Conservation (phyloP, 2,888 invertebrate genomes). For the Dusona sp. region DNA sequence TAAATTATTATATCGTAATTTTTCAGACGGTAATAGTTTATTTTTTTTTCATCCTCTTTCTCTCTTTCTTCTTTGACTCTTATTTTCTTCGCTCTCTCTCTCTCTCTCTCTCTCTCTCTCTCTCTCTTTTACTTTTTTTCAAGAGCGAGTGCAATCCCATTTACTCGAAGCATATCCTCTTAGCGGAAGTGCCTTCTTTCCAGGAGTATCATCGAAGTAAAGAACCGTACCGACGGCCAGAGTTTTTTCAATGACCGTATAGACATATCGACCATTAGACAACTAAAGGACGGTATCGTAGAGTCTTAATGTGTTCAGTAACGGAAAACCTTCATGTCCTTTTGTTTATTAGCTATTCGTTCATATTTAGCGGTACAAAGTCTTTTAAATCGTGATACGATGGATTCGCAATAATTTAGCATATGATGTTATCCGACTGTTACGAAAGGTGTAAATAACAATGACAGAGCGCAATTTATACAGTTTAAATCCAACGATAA, state of each 20-base stretch:
- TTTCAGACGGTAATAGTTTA: conserved; percentile 46
- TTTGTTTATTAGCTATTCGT: not conserved
- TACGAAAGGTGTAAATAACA: not conserved
- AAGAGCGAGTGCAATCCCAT: conserved; percentile 58
- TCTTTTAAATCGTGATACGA: not conserved
- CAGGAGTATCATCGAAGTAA: conserved; percentile 63
- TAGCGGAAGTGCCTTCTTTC: conserved; percentile 59
- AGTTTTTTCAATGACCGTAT: conserved; percentile 25
- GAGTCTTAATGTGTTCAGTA: not conserved
- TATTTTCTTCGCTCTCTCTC: not conserved
- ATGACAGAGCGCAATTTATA: not conserved
- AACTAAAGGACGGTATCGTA: not conserved
- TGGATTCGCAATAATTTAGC: not conserved
- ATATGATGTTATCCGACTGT: not conserved
- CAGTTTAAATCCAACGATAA: not conserved
- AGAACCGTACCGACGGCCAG: conserved; percentile 46
- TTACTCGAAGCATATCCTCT: conserved; percentile 66
- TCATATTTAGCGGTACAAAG: not conserved
- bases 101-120: conserved; percentile 16
- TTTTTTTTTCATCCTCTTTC: not conserved
- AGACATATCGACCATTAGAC: conserved; percentile 23
- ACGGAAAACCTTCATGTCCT: not conserved
- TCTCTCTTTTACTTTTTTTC: conserved; percentile 39
- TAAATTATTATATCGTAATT: conserved; percentile 64
- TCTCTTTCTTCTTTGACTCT: conserved; percentile 39